These are phyloP conservation scores for Mixornis gularis DNA, from an alignment of 2,113 vertebrate genomes.

Conservation along the genomic window DNA sequence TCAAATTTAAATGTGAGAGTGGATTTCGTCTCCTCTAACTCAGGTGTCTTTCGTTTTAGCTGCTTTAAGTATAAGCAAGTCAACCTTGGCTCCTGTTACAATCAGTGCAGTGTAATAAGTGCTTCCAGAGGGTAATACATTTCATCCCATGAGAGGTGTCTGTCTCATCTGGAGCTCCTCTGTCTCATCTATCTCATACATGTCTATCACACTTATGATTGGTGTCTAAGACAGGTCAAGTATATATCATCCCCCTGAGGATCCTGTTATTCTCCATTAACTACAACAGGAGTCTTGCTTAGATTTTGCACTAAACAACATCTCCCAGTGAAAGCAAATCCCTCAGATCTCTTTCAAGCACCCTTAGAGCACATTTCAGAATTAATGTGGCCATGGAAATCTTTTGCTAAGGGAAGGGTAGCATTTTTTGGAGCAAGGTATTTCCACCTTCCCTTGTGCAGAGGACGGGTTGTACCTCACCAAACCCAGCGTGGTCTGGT, in stretches of 20 bases:
- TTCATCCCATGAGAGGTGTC: conserved; percentile 19
- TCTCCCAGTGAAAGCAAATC: neutral
- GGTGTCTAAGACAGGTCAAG: conserved; percentile 28
- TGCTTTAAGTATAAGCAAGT: conserved; percentile 8
- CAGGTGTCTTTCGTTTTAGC: neutral
- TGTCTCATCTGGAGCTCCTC: conserved; percentile 11
- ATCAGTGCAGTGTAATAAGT: conserved; percentile 31
- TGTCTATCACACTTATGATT: conserved; percentile 35
- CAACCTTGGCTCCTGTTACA: conserved; percentile 6
- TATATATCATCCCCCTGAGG: neutral
- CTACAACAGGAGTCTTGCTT: neutral
- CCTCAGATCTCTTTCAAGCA: neutral
- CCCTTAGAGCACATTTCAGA: neutral
- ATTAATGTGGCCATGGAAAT: neutral
- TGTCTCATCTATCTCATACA: neutral
- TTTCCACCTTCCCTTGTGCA: neutral
- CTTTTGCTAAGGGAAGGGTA: neutral
- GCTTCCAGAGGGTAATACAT: conserved; percentile 40
- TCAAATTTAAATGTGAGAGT: conserved; percentile 35
- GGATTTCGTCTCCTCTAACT: conserved; percentile 12
- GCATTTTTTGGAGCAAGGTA: neutral
- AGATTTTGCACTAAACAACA: neutral
- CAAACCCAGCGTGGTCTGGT: accelerated
- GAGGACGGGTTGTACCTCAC: accelerated
- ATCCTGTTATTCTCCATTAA: neutral